Evolutionary conservation across 2,113 vertebrate species (phyloP), one percentile per base, ranked within the genome.

Genomic region (Miniopterus natalensis): DNA sequence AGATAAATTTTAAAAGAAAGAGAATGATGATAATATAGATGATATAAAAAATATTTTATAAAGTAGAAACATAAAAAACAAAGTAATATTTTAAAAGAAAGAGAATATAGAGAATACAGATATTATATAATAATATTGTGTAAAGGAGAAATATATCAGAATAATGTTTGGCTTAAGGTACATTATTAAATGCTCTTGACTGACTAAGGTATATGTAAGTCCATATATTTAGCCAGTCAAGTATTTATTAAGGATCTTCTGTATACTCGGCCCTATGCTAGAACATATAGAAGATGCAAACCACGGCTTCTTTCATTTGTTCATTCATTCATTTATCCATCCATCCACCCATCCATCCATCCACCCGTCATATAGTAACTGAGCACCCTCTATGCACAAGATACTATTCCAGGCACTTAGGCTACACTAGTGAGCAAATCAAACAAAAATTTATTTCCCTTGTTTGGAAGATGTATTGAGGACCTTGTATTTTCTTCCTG

Each of bases 401-500:
- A 75, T 6, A 29, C 36, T 74, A 5, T 63, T 68, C 42, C 21
- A 80, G 65, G 61, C 40, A 70, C 63, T 73, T 71, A 42, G 45
- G 7, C 12, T 83, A 63, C 8, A 36, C 12, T 51, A 70, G 59
- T 42, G 47, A 94, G 21, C 18, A 96, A 89, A 79, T 47, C 36
- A 53, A 61, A 77, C 65, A 90, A 79, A 92, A 84, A 36, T 83
- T 1, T 18, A 65, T 94, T 96, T 79, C 57, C 63, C 65, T 75
- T 87, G 20, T 77, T 71, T 78, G 59, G 80, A 92, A 94, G 29
- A 20, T 17, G 2, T 75, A 47, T 53, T 49, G 10, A 93, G 51
- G 9, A 92, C 27, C 78, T 70, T 80, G 11, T 31, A 55, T 87
- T 95, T 96, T 88, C 65, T 90, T 95, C 84, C 17, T 36, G 2